A percentile compares a stretch with the other conserved stretches of the same genome.
Evolutionary conservation across 1,140 invertebrate genomes (phyloP).

Genomic region (Cataglyphis hispanica): DNA sequence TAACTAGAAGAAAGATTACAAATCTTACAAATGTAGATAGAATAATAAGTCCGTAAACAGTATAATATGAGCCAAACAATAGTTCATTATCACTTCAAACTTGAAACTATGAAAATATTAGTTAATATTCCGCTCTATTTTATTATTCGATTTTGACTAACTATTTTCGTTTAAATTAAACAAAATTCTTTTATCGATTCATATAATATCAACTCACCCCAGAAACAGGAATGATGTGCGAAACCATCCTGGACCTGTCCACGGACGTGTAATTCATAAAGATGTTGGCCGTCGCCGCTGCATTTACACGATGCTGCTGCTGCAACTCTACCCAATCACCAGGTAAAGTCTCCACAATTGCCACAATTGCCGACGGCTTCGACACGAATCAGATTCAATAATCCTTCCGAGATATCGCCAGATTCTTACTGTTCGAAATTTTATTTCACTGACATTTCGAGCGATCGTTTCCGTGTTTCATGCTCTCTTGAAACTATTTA

Average conservation of each 20-base stretch:
- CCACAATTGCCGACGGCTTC: background rate
- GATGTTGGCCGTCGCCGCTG: conserved; percentile 67
- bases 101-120: background rate
- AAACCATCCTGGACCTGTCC: conserved; percentile 80
- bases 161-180: background rate
- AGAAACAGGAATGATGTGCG: conserved; percentile 79
- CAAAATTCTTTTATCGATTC: background rate
- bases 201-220: conserved; percentile 72
- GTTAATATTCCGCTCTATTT: background rate
- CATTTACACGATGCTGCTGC: conserved; percentile 77
- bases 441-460: conserved; percentile 65
- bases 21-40: background rate
- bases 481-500: background rate
- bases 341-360: conserved; percentile 75
- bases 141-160: background rate
- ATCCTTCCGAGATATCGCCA: background rate
- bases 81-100: background rate
- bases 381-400: background rate
- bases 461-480: conserved; percentile 7
- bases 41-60: background rate
- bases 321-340: conserved; percentile 75
- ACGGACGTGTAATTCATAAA: conserved; percentile 81
- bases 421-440: background rate
- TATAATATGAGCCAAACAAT: background rate
- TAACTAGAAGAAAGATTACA: conserved; percentile 4